These are phyloP conservation scores for Limonius californicus DNA, from an alignment of 1,140 invertebrate species.

Conservation along the genomic window DNA sequence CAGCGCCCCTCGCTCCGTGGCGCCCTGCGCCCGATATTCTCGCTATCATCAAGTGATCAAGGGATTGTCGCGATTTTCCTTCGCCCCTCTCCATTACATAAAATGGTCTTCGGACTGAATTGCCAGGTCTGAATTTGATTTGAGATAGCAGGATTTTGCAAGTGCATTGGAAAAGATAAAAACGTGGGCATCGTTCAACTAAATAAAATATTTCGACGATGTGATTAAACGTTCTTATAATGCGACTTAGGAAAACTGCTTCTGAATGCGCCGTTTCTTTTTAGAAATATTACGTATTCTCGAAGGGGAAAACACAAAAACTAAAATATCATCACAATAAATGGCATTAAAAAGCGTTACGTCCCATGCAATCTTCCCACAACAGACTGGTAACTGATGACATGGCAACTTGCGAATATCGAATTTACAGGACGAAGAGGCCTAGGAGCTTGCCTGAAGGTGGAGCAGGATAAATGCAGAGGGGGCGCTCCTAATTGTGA, in stretches of 20 bases:
- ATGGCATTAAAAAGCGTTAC: conserved; percentile 41
- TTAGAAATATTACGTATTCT: too few species aligned
- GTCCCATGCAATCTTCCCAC: conserved; percentile 41
- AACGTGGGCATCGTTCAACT: neutral
- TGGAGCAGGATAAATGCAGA: conserved; percentile 17
- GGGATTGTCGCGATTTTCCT: conserved; percentile 17
- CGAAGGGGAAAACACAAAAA: too few species aligned
- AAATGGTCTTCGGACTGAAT: neutral
- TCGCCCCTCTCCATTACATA: conserved; percentile 7
- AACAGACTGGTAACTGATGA: conserved; percentile 37
- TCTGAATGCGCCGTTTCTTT: too few species aligned
- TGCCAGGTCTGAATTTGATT: conserved; percentile 9
- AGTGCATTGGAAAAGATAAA: neutral
- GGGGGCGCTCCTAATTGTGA: conserved; percentile 36
- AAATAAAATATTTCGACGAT: too few species aligned
- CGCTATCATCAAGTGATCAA: conserved; percentile 17
- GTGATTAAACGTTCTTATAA: too few species aligned
- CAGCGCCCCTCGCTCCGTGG: neutral
- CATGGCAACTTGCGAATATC: conserved; percentile 41
- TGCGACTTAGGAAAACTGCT: too few species aligned
- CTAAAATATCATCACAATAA: conserved; percentile 26
- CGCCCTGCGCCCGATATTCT: neutral
- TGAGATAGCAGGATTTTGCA: neutral
- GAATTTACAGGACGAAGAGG: conserved; percentile 4
- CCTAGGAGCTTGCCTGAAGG: neutral